These are phyloP conservation scores for Calosoma granatense DNA, from an alignment of 1,140 invertebrate species.

Conservation along the genomic window DNA sequence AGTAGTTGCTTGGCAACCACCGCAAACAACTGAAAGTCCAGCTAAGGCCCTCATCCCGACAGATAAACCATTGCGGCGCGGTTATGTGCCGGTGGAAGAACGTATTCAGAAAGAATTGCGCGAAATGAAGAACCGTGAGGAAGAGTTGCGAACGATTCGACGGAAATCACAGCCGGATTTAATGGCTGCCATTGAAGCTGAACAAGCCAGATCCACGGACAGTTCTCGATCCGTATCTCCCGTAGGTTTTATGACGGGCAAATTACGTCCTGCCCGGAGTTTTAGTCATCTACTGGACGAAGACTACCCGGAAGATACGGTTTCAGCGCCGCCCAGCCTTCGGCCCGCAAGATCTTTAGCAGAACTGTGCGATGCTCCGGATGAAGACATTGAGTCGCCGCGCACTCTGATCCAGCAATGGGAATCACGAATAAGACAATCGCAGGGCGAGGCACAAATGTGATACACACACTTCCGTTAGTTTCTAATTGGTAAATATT, in stretches of 20 bases:
- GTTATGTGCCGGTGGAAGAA: constrained; percentile 29
- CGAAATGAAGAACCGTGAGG: constrained; percentile 27
- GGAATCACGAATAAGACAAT: background rate
- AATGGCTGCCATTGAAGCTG: constrained; percentile 21
- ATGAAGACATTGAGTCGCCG: constrained; percentile 27
- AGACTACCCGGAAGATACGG: constrained; percentile 20
- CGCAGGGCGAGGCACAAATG: background rate
- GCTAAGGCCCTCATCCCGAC: constrained; percentile 19
- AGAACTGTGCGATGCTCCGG: constrained; percentile 28
- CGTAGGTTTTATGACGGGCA: background rate
- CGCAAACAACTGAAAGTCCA: constrained; percentile 21
- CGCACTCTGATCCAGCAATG: constrained; percentile 14
- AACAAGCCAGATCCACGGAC: constrained; percentile 1
- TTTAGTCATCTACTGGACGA: constrained; percentile 12
- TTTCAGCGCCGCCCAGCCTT: constrained; percentile 22
- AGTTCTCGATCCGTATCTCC: background rate
- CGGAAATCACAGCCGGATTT: constrained; percentile 29
- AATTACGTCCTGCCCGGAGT: background rate
- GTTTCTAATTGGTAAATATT: too few species aligned
- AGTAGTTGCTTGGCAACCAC: constrained; percentile 9
- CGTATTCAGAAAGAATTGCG: constrained; percentile 28
- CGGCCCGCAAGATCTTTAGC: constrained; percentile 29
- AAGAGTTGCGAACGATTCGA: constrained; percentile 26
- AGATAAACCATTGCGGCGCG: constrained; percentile 24
- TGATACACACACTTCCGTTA: too few species aligned